Conservation (phyloP, 2,113 vertebrate genomes). For the Crotalus helleri region DNA sequence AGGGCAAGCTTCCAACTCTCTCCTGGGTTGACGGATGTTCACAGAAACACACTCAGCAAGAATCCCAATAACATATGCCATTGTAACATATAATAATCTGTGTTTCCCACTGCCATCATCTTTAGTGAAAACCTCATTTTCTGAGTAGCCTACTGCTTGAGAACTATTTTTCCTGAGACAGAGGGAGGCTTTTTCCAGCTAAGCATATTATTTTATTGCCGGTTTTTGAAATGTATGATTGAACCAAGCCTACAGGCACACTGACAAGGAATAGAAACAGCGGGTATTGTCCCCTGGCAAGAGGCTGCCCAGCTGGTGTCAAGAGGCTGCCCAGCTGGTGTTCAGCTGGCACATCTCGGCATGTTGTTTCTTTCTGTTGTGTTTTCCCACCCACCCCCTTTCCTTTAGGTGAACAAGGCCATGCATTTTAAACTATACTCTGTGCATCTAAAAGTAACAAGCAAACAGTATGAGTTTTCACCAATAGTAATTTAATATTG, state of each 20-base stretch:
- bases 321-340: constrained; percentile 37
- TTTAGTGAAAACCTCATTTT: constrained; percentile 29
- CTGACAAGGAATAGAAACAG: constrained; percentile 56
- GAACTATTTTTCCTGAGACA: constrained; percentile 31
- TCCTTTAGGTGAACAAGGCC: constrained; percentile 52
- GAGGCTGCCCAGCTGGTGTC: constrained; percentile 44
- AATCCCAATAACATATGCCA: constrained; percentile 8
- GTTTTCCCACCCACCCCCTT: constrained; percentile 38
- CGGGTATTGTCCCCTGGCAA: constrained; percentile 61
- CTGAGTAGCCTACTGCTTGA: background rate
- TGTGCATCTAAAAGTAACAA: constrained; percentile 27
- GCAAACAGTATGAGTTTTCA: constrained; percentile 15
- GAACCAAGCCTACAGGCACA: constrained; percentile 38
- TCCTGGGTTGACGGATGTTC: constrained; percentile 4
- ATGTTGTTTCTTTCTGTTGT: background rate
- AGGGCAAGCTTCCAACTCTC: constrained; percentile 10
- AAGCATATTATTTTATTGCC: constrained; percentile 25
- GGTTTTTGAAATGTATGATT: constrained; percentile 19
- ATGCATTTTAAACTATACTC: constrained; percentile 44
- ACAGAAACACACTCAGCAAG: constrained; percentile 24
- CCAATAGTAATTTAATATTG: background rate
- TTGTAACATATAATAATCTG: background rate
- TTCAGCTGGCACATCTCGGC: constrained; percentile 54
- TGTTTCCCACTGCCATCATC: background rate
- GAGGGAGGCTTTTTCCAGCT: constrained; percentile 26